Percentiles rank a stretch among this genome's conserved stretches.
phyloP scores from a whole-genome alignment of 2,888 invertebrate genomes.

The Venusia cambrica region DNA sequence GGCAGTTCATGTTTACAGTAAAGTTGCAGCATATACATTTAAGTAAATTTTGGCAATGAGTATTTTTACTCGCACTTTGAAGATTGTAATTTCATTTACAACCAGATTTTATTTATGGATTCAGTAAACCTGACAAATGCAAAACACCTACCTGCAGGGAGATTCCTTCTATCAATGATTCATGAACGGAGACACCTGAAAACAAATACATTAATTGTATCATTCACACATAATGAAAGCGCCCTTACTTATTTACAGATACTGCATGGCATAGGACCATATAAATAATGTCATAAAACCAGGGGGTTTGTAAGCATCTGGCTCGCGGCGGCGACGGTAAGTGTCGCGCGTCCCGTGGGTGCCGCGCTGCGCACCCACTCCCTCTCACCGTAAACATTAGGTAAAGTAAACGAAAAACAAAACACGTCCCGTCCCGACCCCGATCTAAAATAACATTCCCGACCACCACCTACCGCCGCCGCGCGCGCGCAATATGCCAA shows the following conservation, averaged over 20 bases:
- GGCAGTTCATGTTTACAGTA: no score
- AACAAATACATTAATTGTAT: slow-evolving; percentile 11
- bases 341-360: slow-evolving; percentile 6
- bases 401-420: slow-evolving; percentile 49
- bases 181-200: slow-evolving; percentile 63
- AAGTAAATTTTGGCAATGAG: no score
- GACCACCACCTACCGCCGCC: slow-evolving; percentile 35
- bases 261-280: slow-evolving; percentile 3
- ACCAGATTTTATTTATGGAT: no score
- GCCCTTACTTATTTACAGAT: background rate
- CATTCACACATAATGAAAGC: background rate
- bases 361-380: slow-evolving; percentile 24
- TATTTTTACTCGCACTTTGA: no score
- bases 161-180: slow-evolving; percentile 64
- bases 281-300: slow-evolving; percentile 14
- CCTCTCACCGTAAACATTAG: slow-evolving; percentile 43
- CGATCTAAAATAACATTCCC: slow-evolving; percentile 63
- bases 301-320: slow-evolving; percentile 21
- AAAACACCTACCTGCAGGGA: slow-evolving; percentile 64
- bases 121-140: no score
- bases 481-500: slow-evolving; percentile 38
- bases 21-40: no score
- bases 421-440: slow-evolving; percentile 44
- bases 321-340: slow-evolving; percentile 11
- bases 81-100: no score